Conservation (phyloP, 2,113 vertebrate genomes). For the Cyrtonyx montezumae region DNA sequence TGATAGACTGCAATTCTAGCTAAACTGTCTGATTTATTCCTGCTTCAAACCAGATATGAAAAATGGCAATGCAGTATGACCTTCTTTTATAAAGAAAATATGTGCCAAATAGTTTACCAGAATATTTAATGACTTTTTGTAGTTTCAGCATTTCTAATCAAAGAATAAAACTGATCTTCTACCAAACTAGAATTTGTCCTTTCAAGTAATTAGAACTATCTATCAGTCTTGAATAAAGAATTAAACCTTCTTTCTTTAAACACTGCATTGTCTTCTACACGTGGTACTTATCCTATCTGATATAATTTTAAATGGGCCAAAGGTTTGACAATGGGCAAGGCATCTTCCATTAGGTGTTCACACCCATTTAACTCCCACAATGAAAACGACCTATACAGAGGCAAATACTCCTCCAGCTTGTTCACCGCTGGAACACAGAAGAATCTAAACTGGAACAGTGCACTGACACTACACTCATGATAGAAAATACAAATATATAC, state of each 20-base stretch:
- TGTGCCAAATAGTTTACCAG: neutral
- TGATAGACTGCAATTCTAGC: neutral
- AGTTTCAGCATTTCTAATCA: neutral
- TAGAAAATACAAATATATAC: neutral
- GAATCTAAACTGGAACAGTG: neutral
- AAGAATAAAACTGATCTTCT: neutral
- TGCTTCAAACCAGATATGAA: rapidly evolving
- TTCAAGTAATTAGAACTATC: neutral
- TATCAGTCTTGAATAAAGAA: neutral
- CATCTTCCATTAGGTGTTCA: neutral
- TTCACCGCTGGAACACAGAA: neutral
- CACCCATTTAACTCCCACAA: neutral
- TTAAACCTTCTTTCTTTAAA: neutral
- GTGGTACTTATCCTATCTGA: neutral
- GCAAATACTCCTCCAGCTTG: neutral
- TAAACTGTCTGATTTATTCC: neutral
- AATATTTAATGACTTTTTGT: neutral
- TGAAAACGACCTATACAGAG: neutral
- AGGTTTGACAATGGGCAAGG: neutral
- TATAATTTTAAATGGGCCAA: rapidly evolving
- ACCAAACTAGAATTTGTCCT: rapidly evolving
- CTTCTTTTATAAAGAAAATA: neutral
- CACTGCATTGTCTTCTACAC: neutral
- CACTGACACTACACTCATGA: neutral
- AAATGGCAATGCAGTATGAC: neutral